Percentiles rank a stretch among this genome's conserved stretches.
These are phyloP conservation scores for Sycophila texana DNA, from an alignment of 2,888 invertebrate species.

Conservation along the genomic window DNA sequence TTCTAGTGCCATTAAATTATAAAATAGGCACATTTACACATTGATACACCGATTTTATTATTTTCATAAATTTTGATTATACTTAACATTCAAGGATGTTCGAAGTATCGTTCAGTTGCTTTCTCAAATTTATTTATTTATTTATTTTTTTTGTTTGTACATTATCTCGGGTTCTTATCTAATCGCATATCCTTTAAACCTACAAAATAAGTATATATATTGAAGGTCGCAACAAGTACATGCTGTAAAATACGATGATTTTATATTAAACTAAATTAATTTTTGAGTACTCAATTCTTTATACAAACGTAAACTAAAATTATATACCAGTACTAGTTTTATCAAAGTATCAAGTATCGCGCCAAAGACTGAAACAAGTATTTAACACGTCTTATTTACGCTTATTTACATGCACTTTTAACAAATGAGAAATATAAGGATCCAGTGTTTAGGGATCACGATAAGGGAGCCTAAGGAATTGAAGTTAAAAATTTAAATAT, in stretches of 20 bases:
- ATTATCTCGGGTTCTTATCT: too few species aligned
- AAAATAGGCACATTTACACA: background rate
- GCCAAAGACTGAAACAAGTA: conserved; percentile 40
- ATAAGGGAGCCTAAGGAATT: conserved; percentile 21
- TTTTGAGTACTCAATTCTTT: too few species aligned
- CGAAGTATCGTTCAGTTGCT: too few species aligned
- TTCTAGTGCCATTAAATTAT: conserved; percentile 2
- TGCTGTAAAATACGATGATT: too few species aligned
- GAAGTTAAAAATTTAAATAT: background rate
- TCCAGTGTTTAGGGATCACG: conserved; percentile 18
- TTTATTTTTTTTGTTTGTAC: background rate
- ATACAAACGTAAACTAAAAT: too few species aligned
- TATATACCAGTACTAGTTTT: conserved; percentile 6
- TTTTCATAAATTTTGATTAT: background rate
- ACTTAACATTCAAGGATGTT: too few species aligned
- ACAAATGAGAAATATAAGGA: conserved; percentile 3
- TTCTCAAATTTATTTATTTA: background rate
- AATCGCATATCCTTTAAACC: background rate
- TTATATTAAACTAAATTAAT: too few species aligned
- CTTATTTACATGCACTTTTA: conserved; percentile 22
- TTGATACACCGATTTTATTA: background rate
- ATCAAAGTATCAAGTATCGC: conserved; percentile 30
- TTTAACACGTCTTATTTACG: conserved; percentile 26
- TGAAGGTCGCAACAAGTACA: too few species aligned
- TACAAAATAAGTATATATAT: background rate